Percentiles rank a stretch among this genome's conserved stretches.
Conservation (phyloP, 2,113 vertebrate genomes). For the Tyto alba region DNA sequence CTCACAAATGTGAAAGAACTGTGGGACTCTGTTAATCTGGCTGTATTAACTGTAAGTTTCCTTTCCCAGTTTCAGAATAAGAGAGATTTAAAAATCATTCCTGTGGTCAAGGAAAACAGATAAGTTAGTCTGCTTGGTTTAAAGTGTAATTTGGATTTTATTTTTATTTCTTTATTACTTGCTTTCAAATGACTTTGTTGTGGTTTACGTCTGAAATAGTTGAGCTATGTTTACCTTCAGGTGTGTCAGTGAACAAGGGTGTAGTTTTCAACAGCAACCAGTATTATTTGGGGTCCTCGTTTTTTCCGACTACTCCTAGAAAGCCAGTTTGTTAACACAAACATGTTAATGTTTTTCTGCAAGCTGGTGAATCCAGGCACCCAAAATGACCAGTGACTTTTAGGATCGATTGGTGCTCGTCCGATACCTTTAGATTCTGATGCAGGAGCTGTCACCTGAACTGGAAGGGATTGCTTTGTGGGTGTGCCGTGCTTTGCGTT, state of each 20-base stretch:
- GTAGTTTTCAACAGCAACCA: background rate
- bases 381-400: background rate
- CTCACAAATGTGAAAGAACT: background rate
- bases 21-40: background rate
- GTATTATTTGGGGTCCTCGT: background rate
- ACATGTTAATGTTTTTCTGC: background rate
- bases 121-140: background rate
- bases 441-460: background rate
- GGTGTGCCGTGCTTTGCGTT: background rate
- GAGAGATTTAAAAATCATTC: background rate
- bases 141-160: background rate
- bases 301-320: background rate
- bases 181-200: background rate
- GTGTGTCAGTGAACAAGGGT: background rate
- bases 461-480: background rate
- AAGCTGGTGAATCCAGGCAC: background rate
- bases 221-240: background rate
- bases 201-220: background rate
- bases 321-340: background rate
- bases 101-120: background rate
- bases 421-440: background rate
- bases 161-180: background rate
- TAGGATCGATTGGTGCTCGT: background rate
- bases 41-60: background rate
- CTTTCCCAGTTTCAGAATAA: background rate